A percentile compares a stretch with the other conserved stretches of the same genome.
phyloP scores from a whole-genome alignment of 2,888 invertebrate species.

The Chydorus sphaericus region DNA sequence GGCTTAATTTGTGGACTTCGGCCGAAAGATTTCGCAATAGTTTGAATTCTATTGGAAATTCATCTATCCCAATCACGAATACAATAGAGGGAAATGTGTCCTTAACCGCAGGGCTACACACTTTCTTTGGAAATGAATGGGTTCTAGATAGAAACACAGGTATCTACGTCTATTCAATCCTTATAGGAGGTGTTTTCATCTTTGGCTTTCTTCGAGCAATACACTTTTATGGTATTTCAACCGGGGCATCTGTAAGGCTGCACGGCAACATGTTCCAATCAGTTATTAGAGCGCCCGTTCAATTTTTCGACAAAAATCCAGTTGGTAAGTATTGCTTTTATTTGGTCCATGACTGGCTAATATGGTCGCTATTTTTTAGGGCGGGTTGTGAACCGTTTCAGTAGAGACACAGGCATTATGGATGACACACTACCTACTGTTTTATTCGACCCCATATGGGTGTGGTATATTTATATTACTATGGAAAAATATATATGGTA shows the following conservation, averaged over 20 bases:
- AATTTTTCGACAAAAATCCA: conserved; percentile 76
- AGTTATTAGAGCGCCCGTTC: conserved; percentile 31
- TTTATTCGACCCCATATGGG: neutral
- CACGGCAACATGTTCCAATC: conserved; percentile 35
- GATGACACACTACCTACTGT: neutral
- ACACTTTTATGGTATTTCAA: conserved; percentile 28
- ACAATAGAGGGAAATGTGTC: too few species aligned
- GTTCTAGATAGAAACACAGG: too few species aligned
- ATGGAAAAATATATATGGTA: too few species aligned
- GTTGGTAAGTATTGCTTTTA: too few species aligned
- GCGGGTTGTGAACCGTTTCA: conserved; percentile 5
- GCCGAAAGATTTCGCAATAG: too few species aligned
- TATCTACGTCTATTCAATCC: conserved; percentile 27
- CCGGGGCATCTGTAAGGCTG: conserved; percentile 30
- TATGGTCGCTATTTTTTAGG: neutral
- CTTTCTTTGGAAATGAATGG: too few species aligned
- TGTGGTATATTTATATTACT: too few species aligned
- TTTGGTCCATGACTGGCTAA: too few species aligned
- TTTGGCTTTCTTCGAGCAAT: conserved; percentile 29
- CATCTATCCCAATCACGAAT: too few species aligned
- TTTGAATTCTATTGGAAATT: too few species aligned
- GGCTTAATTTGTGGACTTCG: conserved; percentile 7
- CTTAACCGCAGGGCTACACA: too few species aligned
- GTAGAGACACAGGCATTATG: conserved; percentile 2
- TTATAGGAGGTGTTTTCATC: conserved; percentile 24